Conservation (phyloP, 2,888 invertebrate species). For the Tyria jacobaeae region DNA sequence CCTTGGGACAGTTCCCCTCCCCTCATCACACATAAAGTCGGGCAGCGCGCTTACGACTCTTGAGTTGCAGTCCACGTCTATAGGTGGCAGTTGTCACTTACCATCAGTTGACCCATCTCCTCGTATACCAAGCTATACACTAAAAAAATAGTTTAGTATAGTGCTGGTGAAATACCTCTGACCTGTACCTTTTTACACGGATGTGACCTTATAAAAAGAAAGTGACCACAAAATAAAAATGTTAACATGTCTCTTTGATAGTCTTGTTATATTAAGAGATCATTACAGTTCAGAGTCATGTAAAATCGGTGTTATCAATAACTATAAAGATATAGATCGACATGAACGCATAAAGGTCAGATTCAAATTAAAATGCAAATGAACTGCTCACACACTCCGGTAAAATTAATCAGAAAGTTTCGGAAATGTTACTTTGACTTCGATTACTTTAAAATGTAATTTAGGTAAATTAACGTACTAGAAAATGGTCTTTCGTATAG, state of each 20-base stretch:
- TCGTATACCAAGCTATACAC: too few relatives aligned
- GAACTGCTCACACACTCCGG: conserved; percentile 24
- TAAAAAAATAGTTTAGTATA: too few relatives aligned
- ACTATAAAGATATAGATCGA: conserved; percentile 9
- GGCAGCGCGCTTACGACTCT: too few relatives aligned
- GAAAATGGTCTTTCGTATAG: conserved; percentile 29
- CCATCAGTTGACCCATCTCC: too few relatives aligned
- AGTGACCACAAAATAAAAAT: not conserved
- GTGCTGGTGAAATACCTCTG: too few relatives aligned
- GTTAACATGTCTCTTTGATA: not conserved
- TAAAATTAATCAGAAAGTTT: conserved; percentile 37
- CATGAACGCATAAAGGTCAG: conserved; percentile 25
- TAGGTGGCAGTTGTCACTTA: too few relatives aligned
- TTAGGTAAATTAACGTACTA: conserved; percentile 29
- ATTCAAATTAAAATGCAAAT: conserved; percentile 12
- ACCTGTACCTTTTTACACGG: too few relatives aligned
- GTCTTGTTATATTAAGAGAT: conserved; percentile 1
- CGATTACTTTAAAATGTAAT: conserved; percentile 25
- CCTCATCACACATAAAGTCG: too few relatives aligned
- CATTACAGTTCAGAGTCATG: conserved; percentile 1
- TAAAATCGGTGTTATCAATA: not conserved
- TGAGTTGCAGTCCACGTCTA: too few relatives aligned
- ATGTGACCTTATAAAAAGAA: not conserved
- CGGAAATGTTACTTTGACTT: conserved; percentile 35
- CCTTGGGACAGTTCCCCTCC: too few relatives aligned